Evolutionary conservation across 2,888 invertebrate genomes (phyloP).

Genomic region (Hirtodrosophila trivittata): DNA sequence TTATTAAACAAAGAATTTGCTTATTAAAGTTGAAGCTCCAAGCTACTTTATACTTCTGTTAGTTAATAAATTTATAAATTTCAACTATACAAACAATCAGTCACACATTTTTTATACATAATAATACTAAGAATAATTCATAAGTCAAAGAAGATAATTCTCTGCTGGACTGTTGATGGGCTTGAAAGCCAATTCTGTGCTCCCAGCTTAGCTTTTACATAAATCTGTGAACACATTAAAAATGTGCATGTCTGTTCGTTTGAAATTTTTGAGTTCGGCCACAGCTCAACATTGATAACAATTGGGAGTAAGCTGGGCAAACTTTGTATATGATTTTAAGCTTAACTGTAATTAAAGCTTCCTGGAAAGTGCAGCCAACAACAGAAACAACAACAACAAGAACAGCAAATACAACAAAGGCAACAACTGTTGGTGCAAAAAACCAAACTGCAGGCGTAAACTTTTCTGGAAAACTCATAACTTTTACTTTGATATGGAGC

Average conservation of each 20-base stretch:
- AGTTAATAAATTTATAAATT: too few relatives aligned
- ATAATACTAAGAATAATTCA: too few relatives aligned
- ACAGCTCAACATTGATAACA: constrained; percentile 64
- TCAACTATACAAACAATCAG: too few relatives aligned
- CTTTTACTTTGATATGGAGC: constrained; percentile 73
- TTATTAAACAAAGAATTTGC: too few relatives aligned
- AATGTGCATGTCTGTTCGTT: too few relatives aligned
- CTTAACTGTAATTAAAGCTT: constrained; percentile 75
- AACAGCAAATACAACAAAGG: constrained; percentile 20
- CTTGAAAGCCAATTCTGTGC: too few relatives aligned
- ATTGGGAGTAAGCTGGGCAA: constrained; percentile 50
- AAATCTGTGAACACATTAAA: too few relatives aligned
- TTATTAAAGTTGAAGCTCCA: too few relatives aligned
- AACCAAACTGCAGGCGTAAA: constrained; percentile 56
- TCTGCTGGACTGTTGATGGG: too few relatives aligned
- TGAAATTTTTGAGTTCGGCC: constrained; percentile 20
- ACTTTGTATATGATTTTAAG: constrained; percentile 75
- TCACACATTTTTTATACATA: too few relatives aligned
- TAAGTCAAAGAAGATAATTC: too few relatives aligned
- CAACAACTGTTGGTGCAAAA: constrained; percentile 32
- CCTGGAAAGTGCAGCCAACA: constrained; percentile 52
- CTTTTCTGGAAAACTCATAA: constrained; percentile 70
- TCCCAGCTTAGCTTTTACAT: not conserved
- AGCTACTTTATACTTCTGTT: too few relatives aligned
- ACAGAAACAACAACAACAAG: constrained; percentile 16